Conservation (phyloP, 1,140 invertebrate genomes). For the Drosophila triauraria region DNA sequence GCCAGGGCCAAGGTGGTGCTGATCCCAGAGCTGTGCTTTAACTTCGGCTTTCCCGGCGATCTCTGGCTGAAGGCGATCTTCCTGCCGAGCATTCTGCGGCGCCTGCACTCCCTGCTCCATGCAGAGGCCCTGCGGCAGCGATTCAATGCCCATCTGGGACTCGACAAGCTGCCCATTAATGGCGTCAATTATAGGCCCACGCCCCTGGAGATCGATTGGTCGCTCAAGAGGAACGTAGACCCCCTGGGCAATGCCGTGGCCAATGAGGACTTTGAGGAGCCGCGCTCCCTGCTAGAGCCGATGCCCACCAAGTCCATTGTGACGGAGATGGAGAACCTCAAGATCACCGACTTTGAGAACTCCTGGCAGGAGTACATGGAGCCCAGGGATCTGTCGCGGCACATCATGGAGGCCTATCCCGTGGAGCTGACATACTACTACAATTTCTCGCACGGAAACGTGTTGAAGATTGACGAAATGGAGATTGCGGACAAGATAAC, state of each 20-base stretch:
- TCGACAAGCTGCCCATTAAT: conserved; percentile 44
- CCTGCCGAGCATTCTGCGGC: conserved; percentile 94
- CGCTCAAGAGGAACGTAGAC: conserved; percentile 68
- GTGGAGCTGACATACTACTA: conserved; percentile 90
- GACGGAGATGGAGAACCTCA: conserved; percentile 21
- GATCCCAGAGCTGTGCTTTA: conserved; percentile 95
- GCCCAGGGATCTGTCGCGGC: conserved; percentile 88
- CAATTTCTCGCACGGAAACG: conserved; percentile 47
- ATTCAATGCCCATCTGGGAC: conserved; percentile 63
- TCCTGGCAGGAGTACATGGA: conserved; percentile 87
- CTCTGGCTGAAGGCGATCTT: conserved; percentile 96
- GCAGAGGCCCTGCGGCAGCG: conserved; percentile 67
- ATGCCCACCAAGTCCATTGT: conserved; percentile 53
- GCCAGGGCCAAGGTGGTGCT: conserved; percentile 85
- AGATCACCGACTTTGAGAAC: conserved; percentile 48
- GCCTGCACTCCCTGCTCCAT: conserved; percentile 70
- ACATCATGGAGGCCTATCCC: conserved; percentile 87
- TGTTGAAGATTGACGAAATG: conserved; percentile 40
- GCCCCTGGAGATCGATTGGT: conserved; percentile 65
- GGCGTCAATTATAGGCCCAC: conserved; percentile 55
- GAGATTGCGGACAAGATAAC: conserved; percentile 49
- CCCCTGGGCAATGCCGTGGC: conserved; percentile 63
- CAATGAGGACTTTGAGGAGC: conserved; percentile 41
- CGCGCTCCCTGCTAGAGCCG: conserved; percentile 55
- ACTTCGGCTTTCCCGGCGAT: conserved; percentile 93